A percentile compares a stretch with the other conserved stretches of the same genome.
phyloP scores from a whole-genome alignment of 1,140 invertebrate species.

The Drosophila sp. region DNA sequence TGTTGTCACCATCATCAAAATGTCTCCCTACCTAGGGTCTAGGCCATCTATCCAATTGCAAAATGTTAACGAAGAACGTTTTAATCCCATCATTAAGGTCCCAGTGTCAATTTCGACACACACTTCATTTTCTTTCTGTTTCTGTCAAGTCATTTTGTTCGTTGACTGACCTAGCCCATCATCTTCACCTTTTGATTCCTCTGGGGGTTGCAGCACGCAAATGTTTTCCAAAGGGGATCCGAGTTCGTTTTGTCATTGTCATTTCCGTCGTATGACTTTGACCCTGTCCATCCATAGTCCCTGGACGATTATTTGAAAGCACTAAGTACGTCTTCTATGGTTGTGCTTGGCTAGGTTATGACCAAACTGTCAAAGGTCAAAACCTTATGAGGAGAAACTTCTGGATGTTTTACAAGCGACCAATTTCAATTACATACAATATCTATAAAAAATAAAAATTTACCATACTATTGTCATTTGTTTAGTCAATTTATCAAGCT shows the following conservation, averaged over 20 bases:
- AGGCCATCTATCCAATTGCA: conserved; percentile 3
- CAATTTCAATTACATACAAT: too few species aligned
- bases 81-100: conserved; percentile 55
- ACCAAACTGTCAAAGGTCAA: neutral
- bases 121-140: conserved; percentile 36
- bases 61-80: conserved; percentile 20
- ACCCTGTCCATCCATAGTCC: conserved; percentile 7
- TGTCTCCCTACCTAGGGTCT: neutral
- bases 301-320: neutral
- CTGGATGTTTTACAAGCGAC: too few species aligned
- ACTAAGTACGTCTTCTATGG: neutral
- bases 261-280: conserved; percentile 4
- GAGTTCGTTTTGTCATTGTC: conserved; percentile 2
- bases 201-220: neutral
- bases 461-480: neutral
- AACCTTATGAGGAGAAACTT: too few species aligned
- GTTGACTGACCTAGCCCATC: conserved; percentile 42
- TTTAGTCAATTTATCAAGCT: conserved; percentile 5
- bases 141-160: conserved; percentile 10
- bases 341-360: neutral
- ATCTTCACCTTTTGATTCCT: neutral
- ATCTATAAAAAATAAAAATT: too few species aligned
- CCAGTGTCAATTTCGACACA: conserved; percentile 41
- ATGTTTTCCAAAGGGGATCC: neutral
- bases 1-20: conserved; percentile 56